Conservation (phyloP, 2,888 invertebrate genomes). For the Neocrepidodera transversa region DNA sequence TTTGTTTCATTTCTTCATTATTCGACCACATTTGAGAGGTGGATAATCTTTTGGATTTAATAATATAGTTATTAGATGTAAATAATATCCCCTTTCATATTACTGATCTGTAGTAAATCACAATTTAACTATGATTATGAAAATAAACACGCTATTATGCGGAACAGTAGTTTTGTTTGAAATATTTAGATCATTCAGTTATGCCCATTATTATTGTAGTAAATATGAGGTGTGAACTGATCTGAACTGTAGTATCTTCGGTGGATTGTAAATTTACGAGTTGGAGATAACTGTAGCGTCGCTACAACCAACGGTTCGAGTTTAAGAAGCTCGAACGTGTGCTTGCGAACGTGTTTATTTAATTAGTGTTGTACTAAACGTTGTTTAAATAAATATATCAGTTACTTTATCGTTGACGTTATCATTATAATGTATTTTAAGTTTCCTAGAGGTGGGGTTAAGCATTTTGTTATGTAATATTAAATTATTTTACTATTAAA, state of each 20-base stretch:
- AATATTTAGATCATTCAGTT: not conserved
- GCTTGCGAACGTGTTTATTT: not conserved
- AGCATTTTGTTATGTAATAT: too few species aligned
- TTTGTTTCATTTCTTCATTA: too few species aligned
- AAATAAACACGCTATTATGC: not conserved
- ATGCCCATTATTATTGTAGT: not conserved
- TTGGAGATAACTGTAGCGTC: not conserved
- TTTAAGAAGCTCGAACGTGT: not conserved
- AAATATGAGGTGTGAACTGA: not conserved
- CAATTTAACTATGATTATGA: too few species aligned
- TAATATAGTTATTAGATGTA: too few species aligned
- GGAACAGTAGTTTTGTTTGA: slow-evolving; percentile 1
- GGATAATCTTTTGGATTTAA: too few species aligned
- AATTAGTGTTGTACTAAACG: not conserved
- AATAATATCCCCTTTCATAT: too few species aligned
- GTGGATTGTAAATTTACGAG: not conserved
- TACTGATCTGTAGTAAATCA: too few species aligned
- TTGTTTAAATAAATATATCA: not conserved
- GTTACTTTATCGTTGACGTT: not conserved
- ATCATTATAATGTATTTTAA: too few species aligned
- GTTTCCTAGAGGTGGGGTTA: too few species aligned
- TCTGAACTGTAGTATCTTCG: not conserved
- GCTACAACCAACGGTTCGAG: not conserved
- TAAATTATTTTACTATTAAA: too few species aligned
- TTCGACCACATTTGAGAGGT: too few species aligned